These are phyloP conservation scores for Apus apus DNA, from an alignment of 2,113 vertebrate species.

Conservation along the genomic window DNA sequence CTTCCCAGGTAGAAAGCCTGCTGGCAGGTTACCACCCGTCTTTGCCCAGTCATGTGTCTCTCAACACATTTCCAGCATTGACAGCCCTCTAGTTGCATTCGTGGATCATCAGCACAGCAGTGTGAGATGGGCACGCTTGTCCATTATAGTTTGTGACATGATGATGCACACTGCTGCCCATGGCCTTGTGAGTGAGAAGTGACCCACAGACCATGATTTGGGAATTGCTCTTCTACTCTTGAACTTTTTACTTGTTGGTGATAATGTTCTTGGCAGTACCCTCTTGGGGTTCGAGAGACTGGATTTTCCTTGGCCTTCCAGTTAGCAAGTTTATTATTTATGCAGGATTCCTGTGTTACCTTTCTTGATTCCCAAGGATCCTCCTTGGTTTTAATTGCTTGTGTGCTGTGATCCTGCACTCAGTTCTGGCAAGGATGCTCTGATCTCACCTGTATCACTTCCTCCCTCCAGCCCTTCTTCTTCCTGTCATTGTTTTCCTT, in stretches of 20 bases:
- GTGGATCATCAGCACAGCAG: not conserved
- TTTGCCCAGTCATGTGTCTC: not conserved
- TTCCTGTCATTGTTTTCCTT: not conserved
- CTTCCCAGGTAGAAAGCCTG: not conserved
- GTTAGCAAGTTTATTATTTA: not conserved
- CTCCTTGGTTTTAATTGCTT: not conserved
- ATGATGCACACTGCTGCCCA: not conserved
- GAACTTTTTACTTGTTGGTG: not conserved
- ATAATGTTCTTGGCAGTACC: accelerated
- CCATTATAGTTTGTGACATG: not conserved
- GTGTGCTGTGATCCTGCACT: not conserved
- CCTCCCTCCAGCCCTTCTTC: not conserved
- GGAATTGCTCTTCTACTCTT: not conserved
- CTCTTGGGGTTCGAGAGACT: not conserved
- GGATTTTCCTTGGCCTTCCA: not conserved
- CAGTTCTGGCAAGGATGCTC: not conserved
- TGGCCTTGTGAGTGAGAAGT: not conserved
- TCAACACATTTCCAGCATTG: not conserved
- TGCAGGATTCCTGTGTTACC: not conserved
- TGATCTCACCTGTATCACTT: not conserved
- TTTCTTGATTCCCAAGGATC: not conserved
- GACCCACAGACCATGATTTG: not conserved
- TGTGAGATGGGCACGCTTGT: accelerated
- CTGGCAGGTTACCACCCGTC: not conserved
- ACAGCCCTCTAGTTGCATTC: not conserved